Percentiles rank a stretch among this genome's conserved stretches.
Conservation (phyloP, 2,888 invertebrate species). For the Drosophila prostipennis region DNA sequence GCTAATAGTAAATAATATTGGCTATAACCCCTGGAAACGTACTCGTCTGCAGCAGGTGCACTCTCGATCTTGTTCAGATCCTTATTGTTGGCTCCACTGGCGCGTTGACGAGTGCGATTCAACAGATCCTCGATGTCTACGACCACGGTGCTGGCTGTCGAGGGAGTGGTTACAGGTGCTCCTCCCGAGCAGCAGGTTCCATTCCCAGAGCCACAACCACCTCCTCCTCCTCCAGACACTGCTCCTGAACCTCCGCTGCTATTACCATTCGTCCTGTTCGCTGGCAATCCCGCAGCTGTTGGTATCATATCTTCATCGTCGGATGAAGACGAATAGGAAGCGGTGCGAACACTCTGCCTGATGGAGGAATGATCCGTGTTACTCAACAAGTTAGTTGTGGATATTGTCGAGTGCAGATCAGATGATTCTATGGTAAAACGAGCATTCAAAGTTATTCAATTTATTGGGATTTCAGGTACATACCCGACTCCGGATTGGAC, state of each 20-base stretch:
- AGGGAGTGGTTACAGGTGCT: slow-evolving; percentile 59
- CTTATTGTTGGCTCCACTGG: slow-evolving; percentile 29
- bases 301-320: slow-evolving; percentile 82
- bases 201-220: slow-evolving; percentile 75
- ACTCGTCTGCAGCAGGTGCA: slow-evolving; percentile 57
- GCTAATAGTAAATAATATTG: no score
- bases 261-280: slow-evolving; percentile 23
- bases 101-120: slow-evolving; percentile 63
- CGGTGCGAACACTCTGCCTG: slow-evolving; percentile 72
- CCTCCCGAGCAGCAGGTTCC: slow-evolving; percentile 79
- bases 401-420: slow-evolving; percentile 81
- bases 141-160: slow-evolving; percentile 83
- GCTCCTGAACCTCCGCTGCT: slow-evolving; percentile 20
- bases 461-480: slow-evolving; percentile 6
- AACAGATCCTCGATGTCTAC: slow-evolving; percentile 89
- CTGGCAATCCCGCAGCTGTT: slow-evolving; percentile 52
- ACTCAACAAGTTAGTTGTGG: slow-evolving; percentile 81
- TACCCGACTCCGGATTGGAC: slow-evolving; percentile 84
- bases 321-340: slow-evolving; percentile 81
- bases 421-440: slow-evolving; percentile 56
- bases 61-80: slow-evolving; percentile 60
- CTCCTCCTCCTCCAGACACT: slow-evolving; percentile 45
- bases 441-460: neutral
- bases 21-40: neutral
- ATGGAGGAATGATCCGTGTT: slow-evolving; percentile 65